Base-by-base conservation (phyloP, 2,113 vertebrate species). In the Mesembrinibis cayennensis region DNA sequence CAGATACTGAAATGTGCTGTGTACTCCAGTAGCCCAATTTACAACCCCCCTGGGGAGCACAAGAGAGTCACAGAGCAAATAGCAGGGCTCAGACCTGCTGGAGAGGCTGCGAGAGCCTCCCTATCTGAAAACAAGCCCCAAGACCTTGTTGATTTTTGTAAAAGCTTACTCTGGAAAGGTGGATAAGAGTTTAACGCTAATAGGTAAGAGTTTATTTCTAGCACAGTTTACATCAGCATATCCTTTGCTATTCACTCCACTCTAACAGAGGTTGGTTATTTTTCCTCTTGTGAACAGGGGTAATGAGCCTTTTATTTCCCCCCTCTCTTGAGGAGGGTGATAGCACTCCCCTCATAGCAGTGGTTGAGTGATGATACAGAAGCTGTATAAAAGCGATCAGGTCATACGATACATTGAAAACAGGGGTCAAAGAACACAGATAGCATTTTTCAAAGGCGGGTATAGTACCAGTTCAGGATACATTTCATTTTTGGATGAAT, bases 401-500 rank as follows among this genome's bases (percentile, higher is more conserved):
- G 62, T 97, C 91, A 87, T 27, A 78, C 0, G 30, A 58, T 55
- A 73, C 40, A 56, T 2, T 70, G 66, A 77, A 96, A 97, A 77
- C 36, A 66, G n/a, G 40, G 44, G 83, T 84, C 85, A 97, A 23
- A 88, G 74, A 82, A 70, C 87, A 52, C 65, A 80, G 55, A 53
- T 10, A 70, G 36, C 16, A 44, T 87, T 94, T 98, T 97, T 65
- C 81, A 42, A 91, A 89, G 32, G 80, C 61, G 61, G 11, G 65
- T 63, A 45, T 61, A 91, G 73, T 53, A 92, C 56, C 23, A 77
- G 53, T 82, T 91, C 79, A 87, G 65, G 87, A 87, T 89, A 34
- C 16, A 69, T 97, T 97, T 96, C 40, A 74, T 95, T 96, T 97
- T 95, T 12, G 22, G 87, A 83, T 91, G 2, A 93, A 95, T 92